Base-by-base conservation (phyloP, 2,888 invertebrate genomes). In the Cotesia congregata region DNA sequence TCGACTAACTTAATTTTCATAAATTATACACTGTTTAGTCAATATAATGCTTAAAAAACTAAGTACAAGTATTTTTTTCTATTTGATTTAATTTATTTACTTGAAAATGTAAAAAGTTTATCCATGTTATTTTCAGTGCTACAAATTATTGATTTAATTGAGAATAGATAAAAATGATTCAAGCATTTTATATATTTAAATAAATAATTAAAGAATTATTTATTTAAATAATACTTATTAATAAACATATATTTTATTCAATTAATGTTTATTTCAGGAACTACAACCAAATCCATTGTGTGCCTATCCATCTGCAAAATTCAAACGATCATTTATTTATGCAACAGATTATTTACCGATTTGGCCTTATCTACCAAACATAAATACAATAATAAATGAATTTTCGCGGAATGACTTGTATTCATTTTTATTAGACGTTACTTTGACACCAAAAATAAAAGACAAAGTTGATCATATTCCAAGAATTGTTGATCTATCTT, bases 301-400 rank as follows among this genome's bases (percentile, higher is more conserved):
- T 76, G 77, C 82, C 12, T 80, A 83, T 20, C 83, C 86, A 5
- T 78, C 72, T 1, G 76, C 88, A 0, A 87, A 85, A 69, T 82
- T 88, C 70, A 81, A 82, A 15, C 81, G 88, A 59, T 85, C 88
- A 1, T 88, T 88, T 41, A 76, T 89, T n/a, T 82, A 87, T 74
- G 76, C 86, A 0, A 83, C 87, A 1, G 82, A 83, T 20, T 72
- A 69, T n/a, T 38, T 85, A 6, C 88, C 89, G 3, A 78, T 82
- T 0, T 80, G 83, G 72, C 41, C 62, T 15, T 84, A 84, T 62
- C 38, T 67, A 0, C 62, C 80, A 0, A 79, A 84, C 20, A 38
- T 85, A 6, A 78, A 85, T 4, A 39, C 77, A 1, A 72, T 76
- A 9, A 78, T 87, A 50, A 83, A 83, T 79, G 77, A 82, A n/a